Evolutionary conservation across 2,113 vertebrate genomes (phyloP).

Genomic region (Riparia riparia): DNA sequence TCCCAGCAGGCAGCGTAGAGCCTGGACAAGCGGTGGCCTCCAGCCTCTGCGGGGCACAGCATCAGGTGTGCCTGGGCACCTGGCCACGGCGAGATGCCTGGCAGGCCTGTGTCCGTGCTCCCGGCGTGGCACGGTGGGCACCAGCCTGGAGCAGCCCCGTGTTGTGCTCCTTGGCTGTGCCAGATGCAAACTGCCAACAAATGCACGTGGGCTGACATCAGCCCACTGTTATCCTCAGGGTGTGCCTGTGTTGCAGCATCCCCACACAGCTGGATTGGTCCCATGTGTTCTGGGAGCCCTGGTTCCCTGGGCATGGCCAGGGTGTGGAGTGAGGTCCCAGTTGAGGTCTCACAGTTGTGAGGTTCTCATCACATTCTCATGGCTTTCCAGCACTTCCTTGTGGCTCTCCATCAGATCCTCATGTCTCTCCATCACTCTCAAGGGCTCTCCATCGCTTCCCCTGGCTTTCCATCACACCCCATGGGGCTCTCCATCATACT

Average conservation of each 20-base stretch:
- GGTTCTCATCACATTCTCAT: neutral
- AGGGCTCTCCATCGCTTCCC: neutral
- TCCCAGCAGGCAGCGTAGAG: neutral
- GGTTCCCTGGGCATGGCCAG: neutral
- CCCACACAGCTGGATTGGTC: neutral
- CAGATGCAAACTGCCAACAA: neutral
- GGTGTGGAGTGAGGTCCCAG: neutral
- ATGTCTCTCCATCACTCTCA: neutral
- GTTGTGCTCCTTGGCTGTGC: neutral
- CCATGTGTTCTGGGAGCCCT: accelerated
- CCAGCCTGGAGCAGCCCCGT: accelerated
- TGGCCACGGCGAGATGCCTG: neutral
- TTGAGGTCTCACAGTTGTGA: accelerated
- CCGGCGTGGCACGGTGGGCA: accelerated
- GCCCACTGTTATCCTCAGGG: accelerated
- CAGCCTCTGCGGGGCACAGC: neutral
- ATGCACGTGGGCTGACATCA: neutral
- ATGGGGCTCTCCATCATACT: neutral
- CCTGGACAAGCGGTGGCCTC: neutral
- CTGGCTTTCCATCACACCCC: neutral
- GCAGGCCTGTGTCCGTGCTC: neutral
- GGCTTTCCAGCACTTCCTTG: neutral
- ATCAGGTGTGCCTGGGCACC: neutral
- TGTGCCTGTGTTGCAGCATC: neutral
- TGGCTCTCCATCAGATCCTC: neutral